These are phyloP conservation scores for Orchesella flavescens DNA, from an alignment of 2,888 invertebrate genomes.

Conservation along the genomic window DNA sequence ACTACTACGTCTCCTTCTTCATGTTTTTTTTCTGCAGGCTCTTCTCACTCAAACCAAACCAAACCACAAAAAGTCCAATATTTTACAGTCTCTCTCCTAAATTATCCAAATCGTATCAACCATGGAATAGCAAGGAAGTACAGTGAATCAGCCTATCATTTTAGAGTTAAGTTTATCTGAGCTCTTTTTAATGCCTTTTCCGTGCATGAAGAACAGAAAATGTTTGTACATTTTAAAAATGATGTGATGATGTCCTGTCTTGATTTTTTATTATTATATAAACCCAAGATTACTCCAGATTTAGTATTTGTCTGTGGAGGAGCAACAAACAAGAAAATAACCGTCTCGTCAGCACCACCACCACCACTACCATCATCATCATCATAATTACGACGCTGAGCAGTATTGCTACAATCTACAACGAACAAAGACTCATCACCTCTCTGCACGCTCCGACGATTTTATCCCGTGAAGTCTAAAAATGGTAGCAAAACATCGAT, in stretches of 20 bases:
- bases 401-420: background rate
- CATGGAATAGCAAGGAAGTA: slow-evolving; percentile 36
- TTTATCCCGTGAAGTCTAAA: slow-evolving; percentile 67
- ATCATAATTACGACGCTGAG: slow-evolving; percentile 23
- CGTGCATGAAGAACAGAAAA: background rate
- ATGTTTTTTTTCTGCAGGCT: no score
- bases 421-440: slow-evolving; percentile 37
- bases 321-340: background rate
- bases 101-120: slow-evolving; percentile 24
- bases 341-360: background rate
- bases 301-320: background rate
- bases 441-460: slow-evolving; percentile 69
- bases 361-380: slow-evolving; percentile 8
- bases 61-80: slow-evolving; percentile 5
- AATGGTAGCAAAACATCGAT: slow-evolving; percentile 70
- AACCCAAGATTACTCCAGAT: slow-evolving; percentile 21
- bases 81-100: slow-evolving; percentile 1
- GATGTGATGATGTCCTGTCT: slow-evolving; percentile 5
- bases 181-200: background rate
- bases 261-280: background rate
- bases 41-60: background rate
- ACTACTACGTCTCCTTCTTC: background rate
- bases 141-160: slow-evolving; percentile 38
- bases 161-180: no score
- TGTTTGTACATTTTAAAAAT: background rate